These are phyloP conservation scores for Halesus radiatus DNA, from an alignment of 1,140 invertebrate species.

Conservation along the genomic window DNA sequence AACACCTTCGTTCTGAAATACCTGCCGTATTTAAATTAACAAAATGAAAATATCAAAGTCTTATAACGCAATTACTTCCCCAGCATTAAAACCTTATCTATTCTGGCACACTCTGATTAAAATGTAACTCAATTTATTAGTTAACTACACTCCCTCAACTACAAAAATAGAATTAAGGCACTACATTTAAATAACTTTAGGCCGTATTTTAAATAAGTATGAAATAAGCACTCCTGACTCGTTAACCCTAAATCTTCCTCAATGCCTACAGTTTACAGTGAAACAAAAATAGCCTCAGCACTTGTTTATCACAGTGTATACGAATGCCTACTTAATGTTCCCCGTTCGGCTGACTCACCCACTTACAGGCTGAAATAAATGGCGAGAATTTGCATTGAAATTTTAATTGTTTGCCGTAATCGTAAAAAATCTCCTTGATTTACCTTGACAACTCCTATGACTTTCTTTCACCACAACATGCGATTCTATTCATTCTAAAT, in stretches of 20 bases:
- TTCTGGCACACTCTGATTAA: no score
- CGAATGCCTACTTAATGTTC: constrained; percentile 39
- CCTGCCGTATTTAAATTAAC: neutral
- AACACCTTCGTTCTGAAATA: neutral
- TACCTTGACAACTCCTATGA: neutral
- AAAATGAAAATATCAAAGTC: neutral
- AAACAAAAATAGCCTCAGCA: constrained; percentile 28
- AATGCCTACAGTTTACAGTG: neutral
- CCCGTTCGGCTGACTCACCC: constrained; percentile 29
- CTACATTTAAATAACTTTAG: neutral
- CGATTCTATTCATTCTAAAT: constrained; percentile 11
- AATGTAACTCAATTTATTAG: no score
- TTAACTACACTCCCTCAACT: no score
- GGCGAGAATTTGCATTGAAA: constrained; percentile 46
- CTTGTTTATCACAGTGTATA: constrained; percentile 42
- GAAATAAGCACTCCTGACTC: constrained; percentile 26
- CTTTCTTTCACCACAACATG: constrained; percentile 31
- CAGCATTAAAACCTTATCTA: no score
- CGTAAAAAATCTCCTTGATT: constrained; percentile 42
- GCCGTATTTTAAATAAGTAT: constrained; percentile 7
- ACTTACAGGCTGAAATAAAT: constrained; percentile 34
- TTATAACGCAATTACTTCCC: neutral
- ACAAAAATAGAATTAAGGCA: no score
- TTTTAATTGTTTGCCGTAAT: constrained; percentile 46
- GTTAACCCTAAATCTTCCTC: constrained; percentile 21